Conservation (phyloP, 2,888 invertebrate genomes). For the Caenorhabditis virilis region DNA sequence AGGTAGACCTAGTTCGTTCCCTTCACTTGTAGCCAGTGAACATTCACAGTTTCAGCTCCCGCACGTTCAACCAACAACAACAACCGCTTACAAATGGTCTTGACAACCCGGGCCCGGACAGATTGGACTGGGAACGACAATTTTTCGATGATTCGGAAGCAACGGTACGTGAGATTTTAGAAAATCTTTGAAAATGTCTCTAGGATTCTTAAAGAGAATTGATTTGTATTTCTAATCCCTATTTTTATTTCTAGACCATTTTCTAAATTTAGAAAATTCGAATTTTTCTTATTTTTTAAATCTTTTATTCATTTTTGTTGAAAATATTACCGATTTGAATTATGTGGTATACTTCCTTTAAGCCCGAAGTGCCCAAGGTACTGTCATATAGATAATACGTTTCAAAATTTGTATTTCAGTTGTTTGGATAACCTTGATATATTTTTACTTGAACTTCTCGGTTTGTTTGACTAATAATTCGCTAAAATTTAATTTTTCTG, state of each 20-base stretch:
- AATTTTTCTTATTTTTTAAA: neutral
- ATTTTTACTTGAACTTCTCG: no score
- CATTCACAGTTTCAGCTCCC: neutral
- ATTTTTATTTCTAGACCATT: neutral
- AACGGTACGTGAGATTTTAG: conserved; percentile 25
- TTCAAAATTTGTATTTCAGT: no score
- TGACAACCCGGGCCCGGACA: conserved; percentile 48
- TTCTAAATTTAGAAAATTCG: neutral
- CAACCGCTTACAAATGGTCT: conserved; percentile 38
- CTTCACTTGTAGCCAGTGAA: neutral
- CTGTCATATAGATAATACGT: no score
- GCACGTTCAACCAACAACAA: conserved; percentile 26
- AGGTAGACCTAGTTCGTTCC: no score
- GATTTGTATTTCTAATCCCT: neutral
- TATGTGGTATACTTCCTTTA: no score
- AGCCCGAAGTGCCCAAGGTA: no score
- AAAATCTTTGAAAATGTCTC: neutral
- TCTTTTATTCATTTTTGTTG: no score
- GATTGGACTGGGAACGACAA: conserved; percentile 63
- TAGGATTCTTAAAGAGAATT: neutral
- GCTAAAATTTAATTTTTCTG: no score
- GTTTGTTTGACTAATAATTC: no score
- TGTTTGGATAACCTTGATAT: no score
- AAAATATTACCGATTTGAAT: no score
- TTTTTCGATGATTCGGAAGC: conserved; percentile 61